These are phyloP conservation scores for Leptopilina clavipes DNA, from an alignment of 1,140 invertebrate genomes.

Conservation along the genomic window DNA sequence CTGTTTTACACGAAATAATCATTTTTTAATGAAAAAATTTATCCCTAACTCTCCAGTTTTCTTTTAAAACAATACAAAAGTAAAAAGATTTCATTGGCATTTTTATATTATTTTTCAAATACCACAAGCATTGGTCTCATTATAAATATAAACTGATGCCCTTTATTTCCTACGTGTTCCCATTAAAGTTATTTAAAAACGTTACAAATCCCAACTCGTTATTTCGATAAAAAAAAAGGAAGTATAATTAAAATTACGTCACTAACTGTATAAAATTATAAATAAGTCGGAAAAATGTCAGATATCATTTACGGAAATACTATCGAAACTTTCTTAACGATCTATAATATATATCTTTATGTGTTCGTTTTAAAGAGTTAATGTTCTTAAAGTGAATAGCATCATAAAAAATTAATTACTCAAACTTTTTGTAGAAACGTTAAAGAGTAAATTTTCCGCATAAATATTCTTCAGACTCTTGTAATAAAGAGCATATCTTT, in stretches of 20 bases:
- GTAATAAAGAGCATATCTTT: not conserved
- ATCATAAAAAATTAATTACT: conserved; percentile 6
- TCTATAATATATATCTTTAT: not conserved
- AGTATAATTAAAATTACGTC: not conserved
- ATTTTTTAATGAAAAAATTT: no score
- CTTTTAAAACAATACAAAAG: no score
- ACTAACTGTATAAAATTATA: not conserved
- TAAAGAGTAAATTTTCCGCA: not conserved
- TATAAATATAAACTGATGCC: no score
- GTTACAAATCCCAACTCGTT: not conserved
- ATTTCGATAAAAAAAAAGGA: not conserved
- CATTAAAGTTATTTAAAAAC: not conserved
- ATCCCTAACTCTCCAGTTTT: no score
- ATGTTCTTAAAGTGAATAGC: conserved; percentile 2
- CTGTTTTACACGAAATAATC: no score
- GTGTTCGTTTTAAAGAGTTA: not conserved
- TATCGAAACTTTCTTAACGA: not conserved
- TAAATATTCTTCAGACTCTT: not conserved
- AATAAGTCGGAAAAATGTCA: not conserved
- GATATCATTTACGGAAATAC: not conserved
- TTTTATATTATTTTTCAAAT: no score
- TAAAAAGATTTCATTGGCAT: not conserved
- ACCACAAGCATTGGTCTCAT: no score
- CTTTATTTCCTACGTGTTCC: not conserved
- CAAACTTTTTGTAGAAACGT: not conserved